Base-by-base conservation (phyloP, 2,113 vertebrate species). In the Anolis sagrei region DNA sequence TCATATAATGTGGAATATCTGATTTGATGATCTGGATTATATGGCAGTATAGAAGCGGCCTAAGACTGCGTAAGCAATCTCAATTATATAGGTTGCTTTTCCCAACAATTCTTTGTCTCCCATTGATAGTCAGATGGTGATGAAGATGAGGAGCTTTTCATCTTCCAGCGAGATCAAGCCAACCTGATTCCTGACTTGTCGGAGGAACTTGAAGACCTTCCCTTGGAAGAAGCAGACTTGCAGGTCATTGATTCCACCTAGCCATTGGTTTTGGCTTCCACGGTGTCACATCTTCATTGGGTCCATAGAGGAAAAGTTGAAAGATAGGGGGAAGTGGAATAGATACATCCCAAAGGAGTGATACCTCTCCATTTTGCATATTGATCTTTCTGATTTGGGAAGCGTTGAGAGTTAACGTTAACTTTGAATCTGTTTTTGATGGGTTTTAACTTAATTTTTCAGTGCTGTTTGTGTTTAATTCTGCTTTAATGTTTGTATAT, bases 131-230 rank as follows among this genome's bases (percentile, higher is more conserved):
- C 95, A 4, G 97, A 96, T n/a, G 82, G 81, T 23, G 95, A 95
- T 48, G 95, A 95, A 2, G 95, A 96, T 29, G 94, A 84, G 62
- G 96, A 96, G 32, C 78, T 95, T 23, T 92, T 92, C 76, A 92
- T 98, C 86, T 97, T 96, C 93, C 96, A 96, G 80, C 87, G 96
- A 87, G 94, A 95, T 9, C 81, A 95, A 78, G 88, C 92, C 0
- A 69, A 90, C 82, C 90, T 97, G 79, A 94, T 96, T 79, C 95
- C 96, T 0, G 93, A 95, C 84, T 89, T 95, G 78, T 93, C 94
- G 0, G 95, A 95, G 36, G 94, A 95, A 19, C 89, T 96, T 66
- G 82, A 89, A 73, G 86, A 92, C 29, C 75, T 93, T 79, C 82
- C 92, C 69, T 70, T 76, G 10, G 95, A 95, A 34, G 94, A 96